Conservation (phyloP, 2,113 vertebrate genomes). For the Lampris megalopsis region DNA sequence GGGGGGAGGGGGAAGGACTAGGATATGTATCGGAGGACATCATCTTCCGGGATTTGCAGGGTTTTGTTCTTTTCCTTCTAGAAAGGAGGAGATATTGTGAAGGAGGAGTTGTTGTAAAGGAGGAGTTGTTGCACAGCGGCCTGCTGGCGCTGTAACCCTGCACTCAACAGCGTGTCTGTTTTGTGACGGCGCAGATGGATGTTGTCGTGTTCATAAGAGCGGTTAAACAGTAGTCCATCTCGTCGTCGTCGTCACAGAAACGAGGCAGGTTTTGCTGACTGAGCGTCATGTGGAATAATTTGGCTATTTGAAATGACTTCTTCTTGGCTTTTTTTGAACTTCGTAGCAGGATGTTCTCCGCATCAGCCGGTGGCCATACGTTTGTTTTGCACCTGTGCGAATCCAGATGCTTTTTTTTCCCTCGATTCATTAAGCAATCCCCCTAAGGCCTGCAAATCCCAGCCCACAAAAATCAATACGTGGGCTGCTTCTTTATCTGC, state of each 20-base stretch:
- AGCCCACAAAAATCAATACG: constrained; percentile 70
- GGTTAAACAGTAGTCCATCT: constrained; percentile 34
- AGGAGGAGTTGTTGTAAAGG: too few species aligned
- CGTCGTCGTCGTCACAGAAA: constrained; percentile 51
- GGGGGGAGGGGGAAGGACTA: neutral
- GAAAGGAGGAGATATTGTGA: too few species aligned
- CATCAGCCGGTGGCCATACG: constrained; percentile 27
- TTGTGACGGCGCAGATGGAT: constrained; percentile 20
- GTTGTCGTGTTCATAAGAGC: constrained; percentile 38
- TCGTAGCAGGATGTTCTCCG: constrained; percentile 10
- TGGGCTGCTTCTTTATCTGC: constrained; percentile 56
- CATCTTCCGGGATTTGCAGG: too few species aligned
- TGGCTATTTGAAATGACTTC: constrained; percentile 19
- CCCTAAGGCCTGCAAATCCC: constrained; percentile 50
- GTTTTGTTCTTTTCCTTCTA: too few species aligned
- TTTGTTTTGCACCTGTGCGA: constrained; percentile 45
- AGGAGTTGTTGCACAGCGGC: neutral
- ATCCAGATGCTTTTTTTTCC: constrained; percentile 56
- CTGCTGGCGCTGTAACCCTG: neutral
- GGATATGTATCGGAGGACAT: neutral
- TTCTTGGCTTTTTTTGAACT: constrained; percentile 27
- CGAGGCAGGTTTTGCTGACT: constrained; percentile 14
- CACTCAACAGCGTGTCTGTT: constrained; percentile 8
- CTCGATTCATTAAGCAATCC: constrained; percentile 71
- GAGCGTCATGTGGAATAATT: constrained; percentile 25